phyloP scores from a whole-genome alignment of 2,888 invertebrate species.

The Ochropleura leucogaster region DNA sequence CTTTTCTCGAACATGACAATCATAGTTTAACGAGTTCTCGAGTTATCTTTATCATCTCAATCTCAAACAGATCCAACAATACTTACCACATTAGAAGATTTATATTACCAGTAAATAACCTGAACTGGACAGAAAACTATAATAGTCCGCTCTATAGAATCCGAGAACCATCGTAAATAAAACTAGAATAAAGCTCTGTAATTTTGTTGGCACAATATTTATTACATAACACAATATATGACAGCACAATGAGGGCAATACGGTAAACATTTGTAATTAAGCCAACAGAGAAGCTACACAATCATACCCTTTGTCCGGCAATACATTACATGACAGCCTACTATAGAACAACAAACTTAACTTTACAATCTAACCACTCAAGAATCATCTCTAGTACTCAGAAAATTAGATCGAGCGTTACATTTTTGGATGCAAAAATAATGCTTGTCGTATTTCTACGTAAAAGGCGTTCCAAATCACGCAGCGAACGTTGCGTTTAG shows the following conservation, averaged over 20 bases:
- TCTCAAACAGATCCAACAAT: slow-evolving; percentile 15
- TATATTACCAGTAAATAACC: slow-evolving; percentile 27
- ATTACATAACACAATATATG: slow-evolving; percentile 67
- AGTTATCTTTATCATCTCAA: not conserved
- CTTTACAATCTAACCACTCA: slow-evolving; percentile 18
- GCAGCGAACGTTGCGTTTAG: slow-evolving; percentile 79
- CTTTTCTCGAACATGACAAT: not conserved
- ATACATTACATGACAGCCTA: slow-evolving; percentile 75
- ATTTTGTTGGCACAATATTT: slow-evolving; percentile 61
- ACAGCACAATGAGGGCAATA: slow-evolving; percentile 74
- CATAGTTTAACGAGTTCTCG: not conserved
- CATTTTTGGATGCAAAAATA: slow-evolving; percentile 46
- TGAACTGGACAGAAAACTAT: slow-evolving; percentile 15
- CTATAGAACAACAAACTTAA: slow-evolving; percentile 65
- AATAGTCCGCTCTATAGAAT: slow-evolving; percentile 14
- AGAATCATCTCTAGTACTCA: slow-evolving; percentile 51
- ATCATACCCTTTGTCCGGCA: slow-evolving; percentile 80
- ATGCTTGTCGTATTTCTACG: slow-evolving; percentile 71
- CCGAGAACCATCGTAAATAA: slow-evolving; percentile 43
- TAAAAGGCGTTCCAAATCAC: slow-evolving; percentile 85
- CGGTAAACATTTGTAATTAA: slow-evolving; percentile 80
- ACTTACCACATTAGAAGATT: slow-evolving; percentile 10
- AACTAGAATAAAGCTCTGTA: slow-evolving; percentile 54
- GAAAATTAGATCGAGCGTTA: slow-evolving; percentile 38
- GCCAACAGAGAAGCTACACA: slow-evolving; percentile 75